Evolutionary conservation across 2,888 invertebrate species (phyloP).

Genomic region (Tipula unca): DNA sequence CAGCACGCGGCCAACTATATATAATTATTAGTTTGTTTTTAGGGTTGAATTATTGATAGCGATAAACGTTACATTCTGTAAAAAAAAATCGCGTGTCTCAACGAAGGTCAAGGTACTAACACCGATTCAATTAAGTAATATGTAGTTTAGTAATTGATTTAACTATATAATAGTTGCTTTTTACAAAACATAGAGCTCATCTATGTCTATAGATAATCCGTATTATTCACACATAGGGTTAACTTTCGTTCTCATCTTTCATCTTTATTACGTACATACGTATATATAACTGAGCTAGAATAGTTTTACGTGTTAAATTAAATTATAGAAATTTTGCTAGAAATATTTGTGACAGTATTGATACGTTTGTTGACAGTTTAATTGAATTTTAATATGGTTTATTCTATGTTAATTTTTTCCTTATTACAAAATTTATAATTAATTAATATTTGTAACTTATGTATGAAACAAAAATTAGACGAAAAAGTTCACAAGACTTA

Average conservation of each 20-base stretch:
- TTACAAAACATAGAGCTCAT: background rate
- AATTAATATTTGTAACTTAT: too few relatives aligned
- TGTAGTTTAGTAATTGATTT: background rate
- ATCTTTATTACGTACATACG: background rate
- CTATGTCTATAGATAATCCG: background rate
- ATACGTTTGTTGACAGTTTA: too few relatives aligned
- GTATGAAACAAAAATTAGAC: too few relatives aligned
- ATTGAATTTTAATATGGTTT: too few relatives aligned
- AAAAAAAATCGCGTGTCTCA: background rate
- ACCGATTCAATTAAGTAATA: background rate
- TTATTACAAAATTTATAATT: too few relatives aligned
- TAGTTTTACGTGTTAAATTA: too few relatives aligned
- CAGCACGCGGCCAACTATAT: too few relatives aligned
- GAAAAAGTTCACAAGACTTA: too few relatives aligned
- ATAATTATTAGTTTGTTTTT: background rate
- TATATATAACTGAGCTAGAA: background rate
- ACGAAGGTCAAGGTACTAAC: background rate
- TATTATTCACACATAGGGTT: background rate
- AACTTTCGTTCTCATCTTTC: background rate
- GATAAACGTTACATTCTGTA: background rate
- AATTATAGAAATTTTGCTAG: too few relatives aligned
- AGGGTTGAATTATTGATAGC: background rate
- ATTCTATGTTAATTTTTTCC: too few relatives aligned
- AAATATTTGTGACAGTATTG: too few relatives aligned
- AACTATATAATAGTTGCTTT: too few relatives aligned